These are phyloP conservation scores for Pterostichus madidus DNA, from an alignment of 2,888 invertebrate genomes.

Conservation along the genomic window DNA sequence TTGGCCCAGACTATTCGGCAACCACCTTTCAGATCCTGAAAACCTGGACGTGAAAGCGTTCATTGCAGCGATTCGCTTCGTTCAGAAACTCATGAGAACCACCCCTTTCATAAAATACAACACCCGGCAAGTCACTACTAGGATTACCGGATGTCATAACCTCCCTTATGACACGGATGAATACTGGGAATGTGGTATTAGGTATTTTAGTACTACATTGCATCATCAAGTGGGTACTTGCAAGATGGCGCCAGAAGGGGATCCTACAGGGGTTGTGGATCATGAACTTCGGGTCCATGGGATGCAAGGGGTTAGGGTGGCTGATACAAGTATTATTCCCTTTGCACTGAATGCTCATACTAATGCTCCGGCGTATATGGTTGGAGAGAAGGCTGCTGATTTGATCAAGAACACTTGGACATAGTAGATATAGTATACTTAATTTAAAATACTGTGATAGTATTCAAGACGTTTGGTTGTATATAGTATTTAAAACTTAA, in stretches of 20 bases:
- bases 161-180: slow-evolving; percentile 64
- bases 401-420: slow-evolving; percentile 77
- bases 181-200: too few relatives aligned
- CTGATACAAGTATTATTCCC: slow-evolving; percentile 81
- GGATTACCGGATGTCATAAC: slow-evolving; percentile 66
- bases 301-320: slow-evolving; percentile 78
- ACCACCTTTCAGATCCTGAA: slow-evolving; percentile 85
- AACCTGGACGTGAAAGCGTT: slow-evolving; percentile 82
- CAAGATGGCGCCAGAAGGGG: too few relatives aligned
- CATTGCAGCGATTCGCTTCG: slow-evolving; percentile 78
- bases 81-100: slow-evolving; percentile 77
- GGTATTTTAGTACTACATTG: too few relatives aligned
- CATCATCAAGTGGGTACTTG: too few relatives aligned
- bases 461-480: too few relatives aligned
- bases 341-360: slow-evolving; percentile 79
- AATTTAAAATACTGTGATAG: too few relatives aligned
- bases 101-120: too few relatives aligned
- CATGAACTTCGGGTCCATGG: slow-evolving; percentile 79
- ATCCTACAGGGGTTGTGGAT: slow-evolving; percentile 80
- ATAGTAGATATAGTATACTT: too few relatives aligned
- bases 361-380: slow-evolving; percentile 79
- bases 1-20: slow-evolving; percentile 88
- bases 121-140: slow-evolving; percentile 74
- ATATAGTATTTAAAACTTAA: too few relatives aligned
- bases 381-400: slow-evolving; percentile 80